A percentile compares a stretch with the other conserved stretches of the same genome.
phyloP scores from a whole-genome alignment of 2,113 vertebrate species.

The Vireo altiloquus region DNA sequence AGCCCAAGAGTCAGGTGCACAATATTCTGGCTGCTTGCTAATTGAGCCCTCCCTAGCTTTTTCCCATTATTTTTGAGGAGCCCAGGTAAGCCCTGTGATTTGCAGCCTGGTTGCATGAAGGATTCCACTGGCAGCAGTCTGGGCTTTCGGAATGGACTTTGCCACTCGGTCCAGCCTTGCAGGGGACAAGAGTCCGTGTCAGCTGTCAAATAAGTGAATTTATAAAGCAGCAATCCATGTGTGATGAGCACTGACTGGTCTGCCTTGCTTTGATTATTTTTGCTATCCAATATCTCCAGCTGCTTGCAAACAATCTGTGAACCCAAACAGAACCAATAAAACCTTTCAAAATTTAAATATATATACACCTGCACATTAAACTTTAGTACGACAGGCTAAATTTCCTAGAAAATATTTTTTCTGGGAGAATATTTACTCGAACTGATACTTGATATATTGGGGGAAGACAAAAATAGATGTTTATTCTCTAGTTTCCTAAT shows the following conservation, averaged over 20 bases:
- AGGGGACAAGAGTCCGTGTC: rapidly evolving
- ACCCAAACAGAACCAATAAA: neutral
- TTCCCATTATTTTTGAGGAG: neutral
- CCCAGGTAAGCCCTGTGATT: neutral
- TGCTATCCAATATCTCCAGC: neutral
- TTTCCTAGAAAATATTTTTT: neutral
- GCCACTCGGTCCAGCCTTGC: neutral
- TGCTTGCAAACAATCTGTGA: neutral
- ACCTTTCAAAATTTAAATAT: neutral
- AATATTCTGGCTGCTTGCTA: neutral
- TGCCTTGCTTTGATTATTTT: neutral
- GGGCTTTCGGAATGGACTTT: neutral
- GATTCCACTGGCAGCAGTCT: neutral
- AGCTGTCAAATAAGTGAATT: neutral
- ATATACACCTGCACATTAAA: neutral
- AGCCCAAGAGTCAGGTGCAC: neutral
- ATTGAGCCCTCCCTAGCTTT: neutral
- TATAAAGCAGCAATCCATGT: neutral
- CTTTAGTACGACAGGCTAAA: neutral
- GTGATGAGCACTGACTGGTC: neutral
- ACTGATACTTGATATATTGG: neutral
- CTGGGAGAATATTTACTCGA: neutral
- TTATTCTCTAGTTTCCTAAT: neutral
- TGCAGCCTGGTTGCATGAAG: neutral
- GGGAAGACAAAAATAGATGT: neutral